A percentile compares a stretch with the other conserved stretches of the same genome.
Evolutionary conservation across 2,113 vertebrate species (phyloP).

Genomic region (Aptenodytes patagonicus): DNA sequence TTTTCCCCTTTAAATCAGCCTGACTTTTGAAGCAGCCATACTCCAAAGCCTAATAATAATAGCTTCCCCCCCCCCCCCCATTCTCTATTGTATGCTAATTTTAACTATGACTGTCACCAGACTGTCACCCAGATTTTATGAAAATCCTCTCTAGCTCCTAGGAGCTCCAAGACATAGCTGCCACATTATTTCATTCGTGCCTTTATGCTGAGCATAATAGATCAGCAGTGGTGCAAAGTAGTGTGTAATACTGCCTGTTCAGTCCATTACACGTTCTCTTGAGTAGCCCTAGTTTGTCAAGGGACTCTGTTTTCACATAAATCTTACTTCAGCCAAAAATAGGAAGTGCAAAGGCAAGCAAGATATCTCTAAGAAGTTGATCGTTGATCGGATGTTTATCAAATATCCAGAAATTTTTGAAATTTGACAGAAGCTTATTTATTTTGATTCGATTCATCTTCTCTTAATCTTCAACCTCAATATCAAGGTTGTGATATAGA

Average conservation of each 20-base stretch:
- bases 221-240: not conserved
- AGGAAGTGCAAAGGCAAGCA: not conserved
- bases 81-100: not conserved
- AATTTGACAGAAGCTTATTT: not conserved
- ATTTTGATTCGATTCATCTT: not conserved
- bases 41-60: not conserved
- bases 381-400: not conserved
- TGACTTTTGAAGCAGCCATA: not conserved
- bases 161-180: not conserved
- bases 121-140: not conserved
- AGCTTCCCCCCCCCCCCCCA: rapidly evolving
- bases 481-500: not conserved
- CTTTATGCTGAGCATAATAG: not conserved
- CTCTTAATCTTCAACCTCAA: not conserved
- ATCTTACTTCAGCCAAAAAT: not conserved
- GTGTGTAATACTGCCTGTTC: not conserved
- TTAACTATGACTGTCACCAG: not conserved
- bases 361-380: not conserved
- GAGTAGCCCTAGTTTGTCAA: not conserved
- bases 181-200: not conserved
- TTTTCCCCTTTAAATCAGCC: not conserved
- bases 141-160: not conserved
- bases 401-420: not conserved
- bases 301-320: not conserved
- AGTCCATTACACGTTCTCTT: not conserved